Base-by-base conservation (phyloP, 2,888 invertebrate species). In the Bruchidius siliquastri region DNA sequence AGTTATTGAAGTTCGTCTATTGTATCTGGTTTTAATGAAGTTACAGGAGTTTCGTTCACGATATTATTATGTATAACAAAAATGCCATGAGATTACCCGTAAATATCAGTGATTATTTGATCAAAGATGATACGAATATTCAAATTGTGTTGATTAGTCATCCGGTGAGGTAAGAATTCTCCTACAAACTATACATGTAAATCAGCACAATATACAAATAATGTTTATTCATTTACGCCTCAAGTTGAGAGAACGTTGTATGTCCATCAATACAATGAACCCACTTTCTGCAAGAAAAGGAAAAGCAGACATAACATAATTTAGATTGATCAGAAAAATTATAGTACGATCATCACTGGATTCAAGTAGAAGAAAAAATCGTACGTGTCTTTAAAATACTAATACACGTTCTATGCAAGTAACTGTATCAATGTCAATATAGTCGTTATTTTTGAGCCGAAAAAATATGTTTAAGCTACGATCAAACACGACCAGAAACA, bases 1-100 rank as follows among this genome's bases (percentile, higher is more conserved):
- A n/a, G n/a, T n/a, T n/a, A n/a, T n/a, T n/a, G n/a, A n/a, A n/a
- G n/a, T n/a, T n/a, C n/a, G n/a, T n/a, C n/a, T n/a, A n/a, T n/a
- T n/a, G n/a, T n/a, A n/a, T n/a, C n/a, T n/a, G n/a, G n/a, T n/a
- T n/a, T n/a, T n/a, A n/a, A n/a, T n/a, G n/a, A n/a, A n/a, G n/a
- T n/a, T n/a, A n/a, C n/a, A 26, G 26, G 90, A 88, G 83, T 77
- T 87, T 67, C 21, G 4, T 67, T 67, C n/a, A n/a, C n/a, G 67
- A 4, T 67, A 87, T 18, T 86, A 83, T 69, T 85, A 86, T 67
- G 8, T 8, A 26, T 26, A 8, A 26, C 2, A 8, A 4, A 26
- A 26, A 26, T 8, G 26, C 26, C 8, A 26, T 2, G 3, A 26
- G 26, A 26, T 26, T 26, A 26, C 26, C 26, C n/a, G n/a, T 26